Evolutionary conservation across 1,140 invertebrate genomes (phyloP).

Genomic region (Drosophila lacteicornis): DNA sequence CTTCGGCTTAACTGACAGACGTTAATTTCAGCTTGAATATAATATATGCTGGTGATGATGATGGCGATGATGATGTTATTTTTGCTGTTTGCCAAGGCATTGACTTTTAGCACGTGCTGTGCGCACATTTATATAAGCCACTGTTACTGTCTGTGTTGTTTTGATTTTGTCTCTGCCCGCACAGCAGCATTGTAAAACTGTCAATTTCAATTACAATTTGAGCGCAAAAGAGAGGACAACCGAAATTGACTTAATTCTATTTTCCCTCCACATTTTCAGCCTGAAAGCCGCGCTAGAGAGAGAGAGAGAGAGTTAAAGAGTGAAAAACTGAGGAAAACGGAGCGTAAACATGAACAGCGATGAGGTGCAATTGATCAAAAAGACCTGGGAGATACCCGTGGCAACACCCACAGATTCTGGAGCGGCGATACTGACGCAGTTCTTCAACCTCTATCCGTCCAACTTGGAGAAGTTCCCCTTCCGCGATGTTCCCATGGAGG

Average conservation of each 20-base stretch:
- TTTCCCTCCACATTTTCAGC: conserved; percentile 36
- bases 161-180: conserved; percentile 55
- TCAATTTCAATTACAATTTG: conserved; percentile 70
- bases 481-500: conserved; percentile 71
- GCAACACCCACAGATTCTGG: conserved; percentile 82
- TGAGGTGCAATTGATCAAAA: conserved; percentile 81
- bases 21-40: conserved; percentile 57
- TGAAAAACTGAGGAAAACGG: conserved; percentile 23
- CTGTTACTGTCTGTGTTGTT: conserved; percentile 61
- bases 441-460: conserved; percentile 80
- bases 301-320: conserved; percentile 14
- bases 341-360: conserved; percentile 78
- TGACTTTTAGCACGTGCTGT: conserved; percentile 69
- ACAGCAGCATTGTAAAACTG: conserved; percentile 56
- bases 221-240: conserved; percentile 2
- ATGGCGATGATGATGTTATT: conserved; percentile 7
- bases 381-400: conserved; percentile 82
- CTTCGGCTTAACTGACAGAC: conserved; percentile 44
- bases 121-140: conserved; percentile 55
- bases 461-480: conserved; percentile 83
- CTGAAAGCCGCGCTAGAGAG: conserved; percentile 38
- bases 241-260: conserved; percentile 34
- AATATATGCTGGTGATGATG: conserved; percentile 21
- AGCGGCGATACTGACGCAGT: conserved; percentile 72
- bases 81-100: conserved; percentile 51